A percentile compares a stretch with the other conserved stretches of the same genome.
Evolutionary conservation across 2,113 vertebrate genomes (phyloP).

Genomic region (Atlantisia rogersi): DNA sequence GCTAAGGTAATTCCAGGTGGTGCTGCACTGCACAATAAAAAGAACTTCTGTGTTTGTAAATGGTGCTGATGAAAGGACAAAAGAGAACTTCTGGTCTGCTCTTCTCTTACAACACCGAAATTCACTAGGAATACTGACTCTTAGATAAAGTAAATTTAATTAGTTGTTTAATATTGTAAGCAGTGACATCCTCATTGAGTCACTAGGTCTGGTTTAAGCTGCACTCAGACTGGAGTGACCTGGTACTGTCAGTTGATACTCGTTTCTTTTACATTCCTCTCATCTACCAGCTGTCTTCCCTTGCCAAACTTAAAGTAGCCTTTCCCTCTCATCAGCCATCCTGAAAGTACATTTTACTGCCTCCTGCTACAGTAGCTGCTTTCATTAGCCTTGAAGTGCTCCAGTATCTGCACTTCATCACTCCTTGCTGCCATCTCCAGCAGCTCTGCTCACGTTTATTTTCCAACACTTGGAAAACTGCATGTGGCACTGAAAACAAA

Average conservation of each 20-base stretch:
- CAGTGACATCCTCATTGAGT: neutral
- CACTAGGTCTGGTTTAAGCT: neutral
- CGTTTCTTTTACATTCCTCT: neutral
- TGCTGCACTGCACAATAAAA: neutral
- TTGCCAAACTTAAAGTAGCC: neutral
- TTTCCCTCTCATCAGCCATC: neutral
- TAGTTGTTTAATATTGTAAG: neutral
- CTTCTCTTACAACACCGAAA: neutral
- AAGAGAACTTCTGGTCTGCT: neutral
- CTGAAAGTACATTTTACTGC: neutral
- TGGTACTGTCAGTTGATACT: neutral
- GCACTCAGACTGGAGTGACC: neutral
- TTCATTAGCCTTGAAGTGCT: neutral
- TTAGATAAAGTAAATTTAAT: neutral
- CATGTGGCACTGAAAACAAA: neutral
- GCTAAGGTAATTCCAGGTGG: neutral
- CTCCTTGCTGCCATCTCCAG: neutral
- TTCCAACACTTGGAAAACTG: neutral
- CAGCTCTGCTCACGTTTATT: neutral
- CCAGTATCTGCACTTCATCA: neutral
- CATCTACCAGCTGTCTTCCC: neutral
- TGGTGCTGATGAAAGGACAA: neutral
- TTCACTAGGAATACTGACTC: neutral
- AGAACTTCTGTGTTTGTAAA: accelerated
- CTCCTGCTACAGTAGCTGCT: neutral